Conservation (phyloP, 2,888 invertebrate species). For the Eupithecia dodoneata region DNA sequence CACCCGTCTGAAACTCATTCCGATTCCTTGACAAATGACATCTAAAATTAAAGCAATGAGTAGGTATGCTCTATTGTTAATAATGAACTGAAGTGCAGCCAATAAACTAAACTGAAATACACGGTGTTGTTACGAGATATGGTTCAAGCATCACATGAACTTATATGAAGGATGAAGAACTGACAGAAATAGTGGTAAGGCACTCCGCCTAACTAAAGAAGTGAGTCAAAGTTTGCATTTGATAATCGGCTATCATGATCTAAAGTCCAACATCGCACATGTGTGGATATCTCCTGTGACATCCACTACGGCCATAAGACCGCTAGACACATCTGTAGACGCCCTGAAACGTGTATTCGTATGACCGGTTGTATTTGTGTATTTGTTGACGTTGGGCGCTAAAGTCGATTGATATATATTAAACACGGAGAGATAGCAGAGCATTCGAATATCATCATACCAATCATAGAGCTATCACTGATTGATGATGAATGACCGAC, state of each 20-base stretch:
- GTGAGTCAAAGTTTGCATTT: background rate
- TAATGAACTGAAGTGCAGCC: slow-evolving; percentile 46
- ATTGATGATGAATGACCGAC: slow-evolving; percentile 49
- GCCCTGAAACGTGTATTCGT: background rate
- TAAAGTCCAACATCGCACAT: background rate
- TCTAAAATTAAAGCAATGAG: slow-evolving; percentile 74
- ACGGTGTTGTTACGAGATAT: background rate
- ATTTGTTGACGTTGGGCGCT: background rate
- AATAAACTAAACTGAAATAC: slow-evolving; percentile 6
- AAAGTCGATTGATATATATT: background rate
- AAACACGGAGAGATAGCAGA: slow-evolving; percentile 1
- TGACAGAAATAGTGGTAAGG: background rate
- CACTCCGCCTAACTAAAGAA: background rate
- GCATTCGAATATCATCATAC: slow-evolving; percentile 24
- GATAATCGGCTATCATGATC: background rate
- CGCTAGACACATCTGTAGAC: background rate
- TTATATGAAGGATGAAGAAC: background rate
- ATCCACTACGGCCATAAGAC: background rate
- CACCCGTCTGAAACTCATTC: slow-evolving; percentile 64
- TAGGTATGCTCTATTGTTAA: slow-evolving; percentile 47
- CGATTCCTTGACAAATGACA: slow-evolving; percentile 69
- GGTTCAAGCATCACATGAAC: background rate
- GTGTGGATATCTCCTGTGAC: background rate
- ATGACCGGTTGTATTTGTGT: background rate
- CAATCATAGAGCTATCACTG: slow-evolving; percentile 35